Evolutionary conservation across 1,140 invertebrate genomes (phyloP), one percentile per base, ranked within the genome.

Genomic region (Sweltsa coloradensis): DNA sequence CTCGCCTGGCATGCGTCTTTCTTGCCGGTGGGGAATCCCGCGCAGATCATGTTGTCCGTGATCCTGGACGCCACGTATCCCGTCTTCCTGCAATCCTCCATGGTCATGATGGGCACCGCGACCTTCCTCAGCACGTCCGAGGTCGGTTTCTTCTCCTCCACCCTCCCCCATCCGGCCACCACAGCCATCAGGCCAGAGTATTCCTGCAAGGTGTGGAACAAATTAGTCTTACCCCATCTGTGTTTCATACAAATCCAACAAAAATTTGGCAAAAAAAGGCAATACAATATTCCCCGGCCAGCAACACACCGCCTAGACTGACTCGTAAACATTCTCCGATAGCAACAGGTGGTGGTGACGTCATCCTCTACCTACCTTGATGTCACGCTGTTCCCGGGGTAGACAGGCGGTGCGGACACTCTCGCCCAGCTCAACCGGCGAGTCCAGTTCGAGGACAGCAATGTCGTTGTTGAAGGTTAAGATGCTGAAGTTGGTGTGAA

Each of bases 381-480:
- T n/a, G n/a, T n/a, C n/a, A n/a, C n/a, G n/a, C n/a, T n/a, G n/a
- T n/a, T n/a, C n/a, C n/a, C n/a, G n/a, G n/a, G 84, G 83, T 36
- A 89, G 62, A 55, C 86, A 89, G 9, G 81, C 77, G 2, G 85
- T 81, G 55, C 76, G 69, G 14, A 85, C 65, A 5, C 53, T 55
- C 1, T 44, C 45, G 34, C 73, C 72, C 27, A 79, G 69, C 5
- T 73, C 63, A 1, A 87, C 68, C 0, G 78, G 71, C n/a, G 69
- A 56, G 48, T 79, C 72, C 29, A 91, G 66, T 41, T 78, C 73
- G 16, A 90, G 63, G 1, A 90, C 63, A 0, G 85, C 86, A 45
- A 90, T 86, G 55, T 91, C 88, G 56, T 89, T 85, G 59, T 88
- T 78, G 53, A 78, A 83, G 1, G 73, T 83, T 16, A 69, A 68